A percentile compares a stretch with the other conserved stretches of the same genome.
Conservation (phyloP, 2,888 invertebrate genomes). For the Leptogaster cylindrica region DNA sequence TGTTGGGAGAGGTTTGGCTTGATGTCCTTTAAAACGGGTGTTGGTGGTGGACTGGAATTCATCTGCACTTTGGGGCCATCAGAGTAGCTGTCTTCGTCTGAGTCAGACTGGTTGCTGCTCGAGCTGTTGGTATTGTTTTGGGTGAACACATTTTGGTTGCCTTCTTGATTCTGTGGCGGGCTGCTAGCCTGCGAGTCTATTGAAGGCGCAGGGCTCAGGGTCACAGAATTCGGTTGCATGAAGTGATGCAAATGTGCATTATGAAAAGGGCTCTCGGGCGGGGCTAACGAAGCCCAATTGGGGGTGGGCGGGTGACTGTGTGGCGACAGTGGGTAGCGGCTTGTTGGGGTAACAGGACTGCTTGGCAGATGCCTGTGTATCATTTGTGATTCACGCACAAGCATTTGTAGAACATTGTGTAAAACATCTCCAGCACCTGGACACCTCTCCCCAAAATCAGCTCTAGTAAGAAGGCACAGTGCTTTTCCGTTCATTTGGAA, state of each 20-base stretch:
- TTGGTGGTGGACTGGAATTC: slow-evolving; percentile 65
- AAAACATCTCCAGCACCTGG: slow-evolving; percentile 93
- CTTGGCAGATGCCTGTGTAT: slow-evolving; percentile 81
- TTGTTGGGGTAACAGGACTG: slow-evolving; percentile 82
- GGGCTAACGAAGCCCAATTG: slow-evolving; percentile 69
- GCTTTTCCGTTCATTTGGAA: slow-evolving; percentile 99
- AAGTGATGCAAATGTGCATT: slow-evolving; percentile 73
- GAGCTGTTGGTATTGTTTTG: slow-evolving; percentile 64
- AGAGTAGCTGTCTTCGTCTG: slow-evolving; percentile 75
- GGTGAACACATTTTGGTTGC: slow-evolving; percentile 48
- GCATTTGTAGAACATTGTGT: slow-evolving; percentile 89
- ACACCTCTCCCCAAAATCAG: slow-evolving; percentile 88
- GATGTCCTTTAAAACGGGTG: slow-evolving; percentile 69
- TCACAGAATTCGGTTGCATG: slow-evolving; percentile 84
- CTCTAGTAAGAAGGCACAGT: slow-evolving; percentile 85
- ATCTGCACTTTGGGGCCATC: slow-evolving; percentile 62
- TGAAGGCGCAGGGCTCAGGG: slow-evolving; percentile 88
- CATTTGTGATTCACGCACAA: slow-evolving; percentile 80
- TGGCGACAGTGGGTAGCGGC: slow-evolving; percentile 79
- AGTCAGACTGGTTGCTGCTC: slow-evolving; percentile 81
- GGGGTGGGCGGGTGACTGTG: slow-evolving; percentile 83
- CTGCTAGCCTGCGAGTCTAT: slow-evolving; percentile 87
- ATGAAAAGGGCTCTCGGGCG: slow-evolving; percentile 63
- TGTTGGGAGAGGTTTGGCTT: slow-evolving; percentile 60
- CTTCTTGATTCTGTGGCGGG: slow-evolving; percentile 77